Evolutionary conservation across 2,113 vertebrate species (phyloP), one percentile per base, ranked within the genome.

Genomic region (Eleginops maclovinus): DNA sequence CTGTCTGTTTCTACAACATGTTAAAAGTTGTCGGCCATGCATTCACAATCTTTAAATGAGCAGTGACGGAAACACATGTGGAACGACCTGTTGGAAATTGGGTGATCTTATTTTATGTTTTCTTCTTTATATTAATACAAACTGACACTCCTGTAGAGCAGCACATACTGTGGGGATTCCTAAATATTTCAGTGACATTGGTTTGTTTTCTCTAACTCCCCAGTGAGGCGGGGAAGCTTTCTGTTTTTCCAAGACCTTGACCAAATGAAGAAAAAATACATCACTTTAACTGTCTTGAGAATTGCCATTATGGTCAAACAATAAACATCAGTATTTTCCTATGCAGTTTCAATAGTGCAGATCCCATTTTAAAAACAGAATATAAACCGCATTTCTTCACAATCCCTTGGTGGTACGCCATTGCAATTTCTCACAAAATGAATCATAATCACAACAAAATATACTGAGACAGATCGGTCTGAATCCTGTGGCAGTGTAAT

Each of bases 171-270:
- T 66, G 51, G n/a, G 59, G 77, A 55, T 36, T 61, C 51, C 76
- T 83, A 46, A 81, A 86, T 85, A 76, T 81, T 89, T 82, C 69
- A 79, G 47, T 26, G 76, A 71, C 54, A 56, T 72, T 77, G 72
- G 55, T 72, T 81, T 72, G 53, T 79, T 81, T 90, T 84, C 61
- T 84, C 16, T 21, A 49, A 61, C 46, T 74, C 82, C 62, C 76
- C 17, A 1, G 68, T 26, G 64, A 78, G 65, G 17, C 65, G 10
- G 60, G 50, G 47, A 68, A 83, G 31, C 71, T 76, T 62, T 73
- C 73, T 24, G 72, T 58, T 92, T 80, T 78, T 79, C 26, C 28
- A 58, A 61, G 55, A 63, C 22, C 59, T 36, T 46, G 54, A 54
- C 65, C 44, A 14, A 3, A 47, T 3, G 13, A 63, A 71, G 22